These are phyloP conservation scores for Hypocryptadius cinnamomeus DNA, from an alignment of 2,113 vertebrate species.

Conservation along the genomic window DNA sequence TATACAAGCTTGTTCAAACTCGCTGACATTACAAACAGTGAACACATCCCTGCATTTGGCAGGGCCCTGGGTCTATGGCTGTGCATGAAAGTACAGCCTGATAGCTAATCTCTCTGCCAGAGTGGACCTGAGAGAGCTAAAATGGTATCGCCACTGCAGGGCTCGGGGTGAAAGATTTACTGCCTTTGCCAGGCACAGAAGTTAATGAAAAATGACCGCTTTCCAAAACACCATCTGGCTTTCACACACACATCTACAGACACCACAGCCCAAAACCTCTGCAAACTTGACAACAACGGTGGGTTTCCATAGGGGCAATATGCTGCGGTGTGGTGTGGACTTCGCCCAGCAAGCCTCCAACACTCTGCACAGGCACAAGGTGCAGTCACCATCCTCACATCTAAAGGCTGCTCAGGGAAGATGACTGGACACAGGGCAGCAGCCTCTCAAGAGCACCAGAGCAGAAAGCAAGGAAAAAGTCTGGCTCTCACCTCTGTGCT, in stretches of 20 bases:
- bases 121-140: background rate
- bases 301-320: background rate
- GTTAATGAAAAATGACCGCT: background rate
- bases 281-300: background rate
- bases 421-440: background rate
- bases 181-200: background rate
- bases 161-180: background rate
- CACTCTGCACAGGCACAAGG: background rate
- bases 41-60: background rate
- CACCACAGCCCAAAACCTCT: background rate
- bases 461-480: slow-evolving; percentile 7
- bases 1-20: background rate
- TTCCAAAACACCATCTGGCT: slow-evolving; percentile 26
- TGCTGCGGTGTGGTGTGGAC: background rate
- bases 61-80: background rate
- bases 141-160: background rate
- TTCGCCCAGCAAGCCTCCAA: background rate
- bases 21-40: background rate
- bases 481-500: slow-evolving; percentile 49
- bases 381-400: rapidly evolving
- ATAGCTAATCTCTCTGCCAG: background rate
- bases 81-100: background rate
- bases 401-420: background rate
- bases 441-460: background rate
- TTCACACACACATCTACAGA: background rate